Evolutionary conservation across 2,888 invertebrate species (phyloP).

Genomic region (Cabera pusaria): DNA sequence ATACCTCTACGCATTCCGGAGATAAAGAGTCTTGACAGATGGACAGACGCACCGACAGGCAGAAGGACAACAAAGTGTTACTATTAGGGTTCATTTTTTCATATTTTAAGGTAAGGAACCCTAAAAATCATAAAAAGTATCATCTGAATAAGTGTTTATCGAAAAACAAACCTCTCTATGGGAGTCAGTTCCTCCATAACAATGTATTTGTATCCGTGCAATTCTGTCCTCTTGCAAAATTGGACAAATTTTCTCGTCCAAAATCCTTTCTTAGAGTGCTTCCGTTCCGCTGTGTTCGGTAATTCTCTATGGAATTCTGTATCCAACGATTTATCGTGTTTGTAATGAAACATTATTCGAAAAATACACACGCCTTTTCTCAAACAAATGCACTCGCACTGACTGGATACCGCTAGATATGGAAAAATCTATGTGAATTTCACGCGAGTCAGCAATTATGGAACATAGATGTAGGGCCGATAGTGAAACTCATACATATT

Average conservation of each 20-base stretch:
- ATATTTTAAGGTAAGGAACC: too few relatives aligned
- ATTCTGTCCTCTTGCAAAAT: slow-evolving; percentile 86
- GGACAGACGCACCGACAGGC: too few relatives aligned
- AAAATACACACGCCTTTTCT: too few relatives aligned
- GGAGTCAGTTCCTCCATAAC: slow-evolving; percentile 81
- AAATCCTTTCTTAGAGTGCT: slow-evolving; percentile 37
- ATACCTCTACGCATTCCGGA: too few relatives aligned
- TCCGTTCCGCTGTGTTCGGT: slow-evolving; percentile 12
- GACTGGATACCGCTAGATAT: slow-evolving; percentile 1
- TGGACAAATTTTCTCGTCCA: slow-evolving; percentile 61
- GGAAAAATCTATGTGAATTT: slow-evolving; percentile 26
- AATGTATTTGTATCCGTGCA: slow-evolving; percentile 88
- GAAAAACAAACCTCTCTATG: slow-evolving; percentile 79
- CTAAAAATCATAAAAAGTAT: too few relatives aligned
- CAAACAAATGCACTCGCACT: slow-evolving; percentile 1
- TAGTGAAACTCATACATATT: slow-evolving; percentile 38
- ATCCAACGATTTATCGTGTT: slow-evolving; percentile 3
- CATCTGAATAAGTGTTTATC: too few relatives aligned
- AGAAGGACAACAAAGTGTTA: too few relatives aligned
- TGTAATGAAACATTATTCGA: slow-evolving; percentile 12
- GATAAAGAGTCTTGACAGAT: too few relatives aligned
- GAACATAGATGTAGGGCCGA: slow-evolving; percentile 47
- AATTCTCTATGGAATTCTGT: slow-evolving; percentile 15
- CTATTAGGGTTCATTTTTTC: too few relatives aligned
- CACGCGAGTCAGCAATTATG: slow-evolving; percentile 52